Conservation (phyloP, 1,140 invertebrate genomes). For the Penaeus japonicus region DNA sequence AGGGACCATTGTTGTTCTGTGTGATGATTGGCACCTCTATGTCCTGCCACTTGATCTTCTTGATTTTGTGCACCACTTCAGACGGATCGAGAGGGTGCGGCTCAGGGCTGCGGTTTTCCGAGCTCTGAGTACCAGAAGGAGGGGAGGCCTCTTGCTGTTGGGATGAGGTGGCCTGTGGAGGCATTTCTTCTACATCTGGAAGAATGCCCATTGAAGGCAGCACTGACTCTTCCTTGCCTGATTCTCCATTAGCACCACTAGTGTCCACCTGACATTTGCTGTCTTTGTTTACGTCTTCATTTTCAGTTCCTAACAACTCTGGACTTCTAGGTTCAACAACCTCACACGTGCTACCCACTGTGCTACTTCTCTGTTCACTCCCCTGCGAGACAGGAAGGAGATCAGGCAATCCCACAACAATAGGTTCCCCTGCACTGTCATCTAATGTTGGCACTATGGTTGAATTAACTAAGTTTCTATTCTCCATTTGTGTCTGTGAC, state of each 20-base stretch:
- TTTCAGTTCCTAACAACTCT: neutral
- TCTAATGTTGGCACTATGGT: slow-evolving; percentile 36
- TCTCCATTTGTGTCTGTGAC: slow-evolving; percentile 19
- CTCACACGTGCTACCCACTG: neutral
- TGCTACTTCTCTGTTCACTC: slow-evolving; percentile 14
- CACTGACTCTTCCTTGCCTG: slow-evolving; percentile 34
- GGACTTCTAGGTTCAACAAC: slow-evolving; percentile 15
- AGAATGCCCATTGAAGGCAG: slow-evolving; percentile 48
- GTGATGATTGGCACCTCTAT: slow-evolving; percentile 68
- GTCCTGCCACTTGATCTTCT: slow-evolving; percentile 67
- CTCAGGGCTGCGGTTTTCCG: slow-evolving; percentile 24
- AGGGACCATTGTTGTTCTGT: slow-evolving; percentile 73
- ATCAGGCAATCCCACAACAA: slow-evolving; percentile 23
- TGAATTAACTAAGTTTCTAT: slow-evolving; percentile 30
- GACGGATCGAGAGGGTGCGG: slow-evolving; percentile 39
- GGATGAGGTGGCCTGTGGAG: slow-evolving; percentile 24
- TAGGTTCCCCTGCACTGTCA: slow-evolving; percentile 20
- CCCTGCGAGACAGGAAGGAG: slow-evolving; percentile 9
- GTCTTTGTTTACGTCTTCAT: slow-evolving; percentile 17
- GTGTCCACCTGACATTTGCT: slow-evolving; percentile 7
- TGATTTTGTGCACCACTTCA: slow-evolving; percentile 65
- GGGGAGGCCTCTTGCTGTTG: neutral
- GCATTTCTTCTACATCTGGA: slow-evolving; percentile 31
- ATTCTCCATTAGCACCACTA: slow-evolving; percentile 33
- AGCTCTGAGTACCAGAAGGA: neutral